Evolutionary conservation across 2,888 invertebrate genomes (phyloP), one percentile per base, ranked within the genome.

Genomic region (Brachylomia viminalis): DNA sequence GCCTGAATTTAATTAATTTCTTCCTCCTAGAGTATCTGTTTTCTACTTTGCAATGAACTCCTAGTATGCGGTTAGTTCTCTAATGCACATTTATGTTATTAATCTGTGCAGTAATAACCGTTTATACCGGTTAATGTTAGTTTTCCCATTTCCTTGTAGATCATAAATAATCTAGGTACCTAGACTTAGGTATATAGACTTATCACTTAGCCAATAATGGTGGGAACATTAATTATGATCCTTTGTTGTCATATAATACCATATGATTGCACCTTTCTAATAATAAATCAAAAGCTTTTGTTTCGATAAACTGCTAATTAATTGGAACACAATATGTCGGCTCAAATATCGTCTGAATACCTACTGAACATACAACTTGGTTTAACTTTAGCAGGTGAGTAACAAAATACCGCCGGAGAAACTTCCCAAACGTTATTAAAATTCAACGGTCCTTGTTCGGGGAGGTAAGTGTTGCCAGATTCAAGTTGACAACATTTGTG

Each of bases 401-500:
- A 62, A 58, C 86, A 77, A 80, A 69, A 77, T 77, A 73, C 56
- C 68, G 33, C 17, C 67, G 58, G 30, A 62, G 64, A 68, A 81
- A 86, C 56, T 75, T 77, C 56, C 56, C 75, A 74, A 79, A 73
- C 70, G 72, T 81, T 88, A 85, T 86, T 86, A 86, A 86, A 89
- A 88, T 88, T 85, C 72, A 59, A 82, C 75, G 56, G 72, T 71
- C 70, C 71, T 64, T 72, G 45, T 62, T 72, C 61, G 10, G 45
- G 27, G 8, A 6, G 67, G 58, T 52, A 61, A 71, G 79, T 64
- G 72, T 75, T 75, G 72, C 75, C 52, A 76, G 38, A 42, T 54
- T 67, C 49, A 66, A 45, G 42, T 61, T 56, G 62, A 66, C 52
- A 83, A 52, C 8, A 17, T 83, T 79, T 30, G 23, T 2, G 23